A percentile compares a stretch with the other conserved stretches of the same genome.
phyloP scores from a whole-genome alignment of 2,888 invertebrate genomes.

The Diadromus collaris region DNA sequence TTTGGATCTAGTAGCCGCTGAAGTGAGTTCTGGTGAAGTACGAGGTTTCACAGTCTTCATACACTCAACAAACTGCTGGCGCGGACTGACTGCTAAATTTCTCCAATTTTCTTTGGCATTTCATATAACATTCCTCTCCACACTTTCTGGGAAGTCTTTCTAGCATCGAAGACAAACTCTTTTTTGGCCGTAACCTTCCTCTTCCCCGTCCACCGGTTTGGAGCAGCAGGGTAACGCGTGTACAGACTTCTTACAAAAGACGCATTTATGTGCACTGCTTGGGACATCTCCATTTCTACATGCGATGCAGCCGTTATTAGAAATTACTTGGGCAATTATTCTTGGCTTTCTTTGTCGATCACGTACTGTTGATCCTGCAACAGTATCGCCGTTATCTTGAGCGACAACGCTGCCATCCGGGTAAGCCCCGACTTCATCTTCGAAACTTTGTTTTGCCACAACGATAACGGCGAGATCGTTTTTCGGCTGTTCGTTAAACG shows the following conservation, averaged over 20 bases:
- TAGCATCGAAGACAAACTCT: conserved; percentile 41
- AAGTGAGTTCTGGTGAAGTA: neutral
- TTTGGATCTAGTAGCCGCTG: neutral
- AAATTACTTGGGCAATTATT: neutral
- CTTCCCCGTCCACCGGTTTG: conserved; percentile 29
- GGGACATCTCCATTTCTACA: conserved; percentile 35
- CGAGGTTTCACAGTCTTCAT: neutral
- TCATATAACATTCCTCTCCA: neutral
- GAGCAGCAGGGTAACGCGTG: conserved; percentile 49
- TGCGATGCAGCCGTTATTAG: conserved; percentile 21
- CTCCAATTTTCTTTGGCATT: conserved; percentile 18
- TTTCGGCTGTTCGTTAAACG: neutral
- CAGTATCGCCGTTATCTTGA: neutral
- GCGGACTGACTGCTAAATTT: conserved; percentile 1
- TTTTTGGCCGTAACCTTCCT: conserved; percentile 50
- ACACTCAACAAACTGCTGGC: neutral
- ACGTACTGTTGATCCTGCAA: neutral
- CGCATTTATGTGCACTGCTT: conserved; percentile 43
- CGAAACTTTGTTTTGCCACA: neutral
- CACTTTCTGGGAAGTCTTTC: conserved; percentile 5
- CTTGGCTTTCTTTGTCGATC: neutral
- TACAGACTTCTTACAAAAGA: conserved; percentile 47
- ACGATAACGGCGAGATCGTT: neutral
- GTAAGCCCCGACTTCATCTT: neutral
- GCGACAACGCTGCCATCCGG: neutral